A percentile compares a stretch with the other conserved stretches of the same genome.
Conservation (phyloP, 2,113 vertebrate genomes). For the Otus sunia region DNA sequence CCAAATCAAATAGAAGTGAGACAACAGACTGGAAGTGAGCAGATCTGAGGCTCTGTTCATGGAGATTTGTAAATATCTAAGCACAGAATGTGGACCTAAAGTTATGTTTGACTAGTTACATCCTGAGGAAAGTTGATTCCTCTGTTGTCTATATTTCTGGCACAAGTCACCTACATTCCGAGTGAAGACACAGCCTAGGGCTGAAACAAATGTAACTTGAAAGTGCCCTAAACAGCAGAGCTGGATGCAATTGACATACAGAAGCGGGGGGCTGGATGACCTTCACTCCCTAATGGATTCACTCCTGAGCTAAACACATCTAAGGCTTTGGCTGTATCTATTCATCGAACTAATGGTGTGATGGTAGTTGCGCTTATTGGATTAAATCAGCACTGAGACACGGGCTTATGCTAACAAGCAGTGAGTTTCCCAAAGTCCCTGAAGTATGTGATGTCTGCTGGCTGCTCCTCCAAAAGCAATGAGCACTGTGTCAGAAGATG, state of each 20-base stretch:
- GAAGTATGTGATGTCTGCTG: not conserved
- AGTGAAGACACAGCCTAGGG: not conserved
- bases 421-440: not conserved
- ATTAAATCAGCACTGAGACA: not conserved
- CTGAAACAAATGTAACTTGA: not conserved
- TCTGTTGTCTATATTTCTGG: not conserved
- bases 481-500: not conserved
- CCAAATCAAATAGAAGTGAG: not conserved
- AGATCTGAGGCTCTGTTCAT: not conserved
- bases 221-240: not conserved
- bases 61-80: not conserved
- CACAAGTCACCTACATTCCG: not conserved
- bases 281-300: conserved; percentile 15
- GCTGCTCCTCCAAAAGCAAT: not conserved
- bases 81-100: not conserved
- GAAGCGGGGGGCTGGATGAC: not conserved
- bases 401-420: not conserved
- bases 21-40: not conserved
- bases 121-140: not conserved
- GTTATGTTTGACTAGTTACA: not conserved
- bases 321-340: not conserved
- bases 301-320: not conserved
- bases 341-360: conserved; percentile 27
- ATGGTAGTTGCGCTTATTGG: not conserved
- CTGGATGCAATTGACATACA: not conserved